These are phyloP conservation scores for Chinchilla lanigera DNA, from an alignment of 2,113 vertebrate species.

Conservation along the genomic window DNA sequence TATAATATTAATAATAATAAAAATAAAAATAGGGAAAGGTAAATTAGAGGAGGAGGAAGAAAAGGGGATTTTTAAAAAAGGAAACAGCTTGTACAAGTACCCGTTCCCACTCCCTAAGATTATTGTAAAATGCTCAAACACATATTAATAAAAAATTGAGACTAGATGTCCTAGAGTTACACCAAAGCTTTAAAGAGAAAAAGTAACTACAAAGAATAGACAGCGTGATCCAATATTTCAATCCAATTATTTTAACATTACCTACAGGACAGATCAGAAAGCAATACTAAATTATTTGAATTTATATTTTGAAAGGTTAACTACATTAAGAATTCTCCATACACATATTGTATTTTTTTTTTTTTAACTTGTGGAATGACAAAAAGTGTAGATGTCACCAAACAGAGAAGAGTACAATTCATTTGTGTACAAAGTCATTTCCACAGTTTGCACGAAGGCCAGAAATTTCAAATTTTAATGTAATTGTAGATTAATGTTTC, in stretches of 20 bases:
- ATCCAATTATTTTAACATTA: not conserved
- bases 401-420: not conserved
- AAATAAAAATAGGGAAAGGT: not conserved
- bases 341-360: not conserved
- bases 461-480: not conserved
- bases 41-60: not conserved
- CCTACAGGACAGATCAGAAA: not conserved
- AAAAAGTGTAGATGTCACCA: not conserved
- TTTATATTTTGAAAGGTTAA: not conserved
- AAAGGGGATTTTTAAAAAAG: not conserved
- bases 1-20: not conserved
- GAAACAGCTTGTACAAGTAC: not conserved
- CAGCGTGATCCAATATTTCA: not conserved
- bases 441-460: not conserved
- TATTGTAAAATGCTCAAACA: too few species aligned
- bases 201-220: not conserved
- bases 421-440: not conserved
- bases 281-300: not conserved
- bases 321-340: not conserved
- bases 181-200: not conserved
- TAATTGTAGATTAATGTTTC: not conserved
- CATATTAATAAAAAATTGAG: not conserved
- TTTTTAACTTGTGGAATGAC: not conserved
- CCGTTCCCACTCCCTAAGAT: too few species aligned
- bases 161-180: not conserved